Evolutionary conservation across 2,797 vertebrate genomes (phyloP).

Genomic region (Adrianichthys oophorus): DNA sequence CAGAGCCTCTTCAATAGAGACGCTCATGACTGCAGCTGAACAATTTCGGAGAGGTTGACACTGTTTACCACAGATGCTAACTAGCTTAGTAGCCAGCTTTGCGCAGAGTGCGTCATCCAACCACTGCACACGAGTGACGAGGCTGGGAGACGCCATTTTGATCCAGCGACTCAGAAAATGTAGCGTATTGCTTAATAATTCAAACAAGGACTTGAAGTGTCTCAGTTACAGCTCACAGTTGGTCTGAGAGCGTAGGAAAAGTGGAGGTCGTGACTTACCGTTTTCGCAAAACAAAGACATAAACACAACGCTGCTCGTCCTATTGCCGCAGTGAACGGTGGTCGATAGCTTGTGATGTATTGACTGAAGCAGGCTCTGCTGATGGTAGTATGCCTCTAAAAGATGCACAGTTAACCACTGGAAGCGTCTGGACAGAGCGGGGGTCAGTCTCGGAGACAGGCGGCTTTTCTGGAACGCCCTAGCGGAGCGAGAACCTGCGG

Average conservation of each 20-base stretch:
- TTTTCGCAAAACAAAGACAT: slow-evolving; percentile 99
- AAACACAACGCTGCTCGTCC: slow-evolving; percentile 98
- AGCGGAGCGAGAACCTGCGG: slow-evolving; percentile 37
- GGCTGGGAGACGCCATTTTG: slow-evolving; percentile 84
- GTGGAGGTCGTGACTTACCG: slow-evolving; percentile 76
- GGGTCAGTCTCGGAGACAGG: slow-evolving; percentile 32
- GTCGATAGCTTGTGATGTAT: slow-evolving; percentile 64
- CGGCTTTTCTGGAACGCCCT: slow-evolving; percentile 52
- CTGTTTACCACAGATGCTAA: slow-evolving; percentile 30
- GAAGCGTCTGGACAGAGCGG: slow-evolving; percentile 50
- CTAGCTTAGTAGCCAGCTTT: slow-evolving; percentile 59
- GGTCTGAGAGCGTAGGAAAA: too few relatives aligned
- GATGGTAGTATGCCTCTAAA: slow-evolving; percentile 2
- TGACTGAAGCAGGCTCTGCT: slow-evolving; percentile 50
- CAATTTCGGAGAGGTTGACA: slow-evolving; percentile 11
- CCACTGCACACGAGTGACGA: slow-evolving; percentile 62
- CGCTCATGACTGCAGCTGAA: neutral
- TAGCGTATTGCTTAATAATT: slow-evolving; percentile 13
- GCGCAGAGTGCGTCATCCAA: slow-evolving; percentile 82
- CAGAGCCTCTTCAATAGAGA: neutral
- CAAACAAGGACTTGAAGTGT: too few relatives aligned
- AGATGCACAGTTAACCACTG: slow-evolving; percentile 47
- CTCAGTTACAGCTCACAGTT: too few relatives aligned
- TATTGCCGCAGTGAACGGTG: slow-evolving; percentile 90
- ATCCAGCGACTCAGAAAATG: slow-evolving; percentile 50